phyloP scores from a whole-genome alignment of 2,797 vertebrate genomes.

The Botia almorhae region DNA sequence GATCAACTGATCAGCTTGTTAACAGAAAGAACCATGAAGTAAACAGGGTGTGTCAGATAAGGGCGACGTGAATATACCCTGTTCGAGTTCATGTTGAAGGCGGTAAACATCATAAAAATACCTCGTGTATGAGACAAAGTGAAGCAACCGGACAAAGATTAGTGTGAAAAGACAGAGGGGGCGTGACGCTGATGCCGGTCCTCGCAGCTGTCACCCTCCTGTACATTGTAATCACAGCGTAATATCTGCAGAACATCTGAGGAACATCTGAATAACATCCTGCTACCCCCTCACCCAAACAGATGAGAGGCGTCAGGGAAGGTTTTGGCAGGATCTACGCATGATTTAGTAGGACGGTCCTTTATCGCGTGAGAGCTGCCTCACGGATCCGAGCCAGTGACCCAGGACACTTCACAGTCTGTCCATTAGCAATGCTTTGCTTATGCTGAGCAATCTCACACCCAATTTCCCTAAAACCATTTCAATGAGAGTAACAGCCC shows the following conservation, averaged over 20 bases:
- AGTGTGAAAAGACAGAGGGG: background rate
- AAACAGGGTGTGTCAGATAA: background rate
- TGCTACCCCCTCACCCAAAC: background rate
- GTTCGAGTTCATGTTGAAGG: background rate
- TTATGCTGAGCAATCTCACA: background rate
- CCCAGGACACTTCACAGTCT: background rate
- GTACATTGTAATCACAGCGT: constrained; percentile 49
- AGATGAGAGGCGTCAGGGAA: background rate
- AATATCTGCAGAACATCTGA: constrained; percentile 43
- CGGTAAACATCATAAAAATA: constrained; percentile 4
- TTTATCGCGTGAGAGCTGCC: background rate
- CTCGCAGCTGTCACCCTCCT: constrained; percentile 55
- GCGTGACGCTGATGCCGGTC: background rate
- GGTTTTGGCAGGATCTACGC: background rate
- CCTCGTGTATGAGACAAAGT: constrained; percentile 3
- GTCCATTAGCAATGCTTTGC: background rate
- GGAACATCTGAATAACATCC: constrained; percentile 11
- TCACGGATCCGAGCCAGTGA: background rate
- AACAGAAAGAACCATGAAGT: background rate
- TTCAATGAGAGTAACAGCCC: background rate
- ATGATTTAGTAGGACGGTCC: constrained; percentile 2
- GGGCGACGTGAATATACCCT: background rate
- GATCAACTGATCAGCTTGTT: background rate
- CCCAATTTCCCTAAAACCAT: background rate
- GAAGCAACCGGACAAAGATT: background rate